Base-by-base conservation (phyloP, 2,888 invertebrate genomes). In the Coenonympha glycerion region DNA sequence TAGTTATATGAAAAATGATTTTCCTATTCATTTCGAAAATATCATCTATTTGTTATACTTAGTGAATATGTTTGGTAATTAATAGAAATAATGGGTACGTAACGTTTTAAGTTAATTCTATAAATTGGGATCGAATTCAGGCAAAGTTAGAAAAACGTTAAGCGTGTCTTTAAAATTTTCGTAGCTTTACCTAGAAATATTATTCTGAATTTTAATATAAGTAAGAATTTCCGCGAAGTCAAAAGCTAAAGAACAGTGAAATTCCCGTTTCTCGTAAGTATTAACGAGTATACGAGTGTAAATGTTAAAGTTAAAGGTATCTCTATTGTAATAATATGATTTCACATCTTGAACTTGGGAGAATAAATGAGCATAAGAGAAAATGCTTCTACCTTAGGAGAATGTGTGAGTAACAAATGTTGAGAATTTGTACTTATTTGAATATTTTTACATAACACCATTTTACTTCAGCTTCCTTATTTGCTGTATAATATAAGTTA, bases 161-260 rank as follows among this genome's bases (percentile, higher is more conserved):
- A n/a, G n/a, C n/a, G 26, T 3, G 26, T 26, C 11, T n/a, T n/a
- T 11, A 2, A 26, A 26, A 9, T 11, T 28, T 28, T 6, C 26
- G 4, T 28, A 11, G 15, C 15, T 15, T 8, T 31, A 31, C n/a
- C n/a, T n/a, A n/a, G n/a, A n/a, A n/a, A n/a, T n/a, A n/a, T n/a
- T n/a, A n/a, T 5, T 31, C 8, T 2, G 13, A 31, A 31, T 13
- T 31, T 6, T 15, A 11, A 31, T 31, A 16, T 31, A 15, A n/a
- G n/a, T n/a, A n/a, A 31, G 6, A 31, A 15, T 15, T 31, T 8
- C 31, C 2, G 15, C 6, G 31, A 15, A 31, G 37, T 22, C 36
- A 6, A 36, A 36, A 13, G 11, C 6, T 15, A 33, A 52, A 19
- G 42, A 39, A 13, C 34, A 53, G 45, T 47, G 39, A 19, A 44